These are phyloP conservation scores for Drosophila serrata DNA, from an alignment of 1,140 invertebrate genomes.

Conservation along the genomic window DNA sequence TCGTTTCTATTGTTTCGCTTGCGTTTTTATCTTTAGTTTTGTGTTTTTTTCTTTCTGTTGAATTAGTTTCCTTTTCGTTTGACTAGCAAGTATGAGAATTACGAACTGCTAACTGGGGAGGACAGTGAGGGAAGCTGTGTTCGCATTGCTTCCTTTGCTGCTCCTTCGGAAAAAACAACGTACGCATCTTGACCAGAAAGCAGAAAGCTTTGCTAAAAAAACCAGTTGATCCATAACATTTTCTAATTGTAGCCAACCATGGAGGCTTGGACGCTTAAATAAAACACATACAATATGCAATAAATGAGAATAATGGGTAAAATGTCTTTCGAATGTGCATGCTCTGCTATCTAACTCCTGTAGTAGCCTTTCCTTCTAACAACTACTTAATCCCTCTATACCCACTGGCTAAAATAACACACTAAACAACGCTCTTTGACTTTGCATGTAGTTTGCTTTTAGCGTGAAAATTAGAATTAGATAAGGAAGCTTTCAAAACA, in stretches of 20 bases:
- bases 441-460: conserved; percentile 37
- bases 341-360: conserved; percentile 46
- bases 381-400: conserved; percentile 9
- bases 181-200: conserved; percentile 33
- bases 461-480: background rate
- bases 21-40: conserved; percentile 15
- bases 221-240: conserved; percentile 75
- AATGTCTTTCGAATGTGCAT: conserved; percentile 82
- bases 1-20: conserved; percentile 34
- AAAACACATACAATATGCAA: conserved; percentile 81
- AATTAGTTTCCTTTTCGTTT: conserved; percentile 26
- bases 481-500: background rate
- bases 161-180: background rate
- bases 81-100: conserved; percentile 34
- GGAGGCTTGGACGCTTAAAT: conserved; percentile 86
- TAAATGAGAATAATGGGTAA: conserved; percentile 84
- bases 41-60: conserved; percentile 1
- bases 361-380: conserved; percentile 16
- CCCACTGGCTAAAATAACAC: background rate
- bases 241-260: conserved; percentile 85
- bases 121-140: conserved; percentile 13
- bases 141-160: conserved; percentile 9
- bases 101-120: conserved; percentile 13
- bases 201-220: conserved; percentile 26
- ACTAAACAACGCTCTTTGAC: background rate